A percentile compares a stretch with the other conserved stretches of the same genome.
Conservation (phyloP, 2,888 invertebrate species). For the Luffia ferchaultella region DNA sequence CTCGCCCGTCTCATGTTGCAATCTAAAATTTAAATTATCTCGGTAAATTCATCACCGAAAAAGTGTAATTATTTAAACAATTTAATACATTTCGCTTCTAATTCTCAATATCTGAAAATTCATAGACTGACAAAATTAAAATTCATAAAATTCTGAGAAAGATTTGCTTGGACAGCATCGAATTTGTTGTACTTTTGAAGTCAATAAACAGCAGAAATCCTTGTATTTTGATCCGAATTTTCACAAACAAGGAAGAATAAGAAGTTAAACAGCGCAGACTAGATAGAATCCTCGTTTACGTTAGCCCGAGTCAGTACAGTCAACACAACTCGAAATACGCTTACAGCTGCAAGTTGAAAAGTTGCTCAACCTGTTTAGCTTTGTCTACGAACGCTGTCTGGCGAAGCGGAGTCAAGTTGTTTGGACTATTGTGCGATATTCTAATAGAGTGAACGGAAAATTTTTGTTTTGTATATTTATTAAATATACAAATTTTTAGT, state of each 20-base stretch:
- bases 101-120: not conserved
- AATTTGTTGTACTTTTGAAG: not conserved
- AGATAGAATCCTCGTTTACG: slow-evolving; percentile 44
- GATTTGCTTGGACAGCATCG: not conserved
- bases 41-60: too few species aligned
- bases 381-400: not conserved
- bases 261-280: slow-evolving; percentile 36
- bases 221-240: slow-evolving; percentile 16
- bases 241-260: slow-evolving; percentile 31
- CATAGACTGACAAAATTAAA: not conserved
- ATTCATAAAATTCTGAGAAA: not conserved
- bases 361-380: slow-evolving; percentile 17
- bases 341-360: slow-evolving; percentile 35
- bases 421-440: not conserved
- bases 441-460: not conserved
- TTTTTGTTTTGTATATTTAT: not conserved
- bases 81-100: too few species aligned
- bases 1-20: too few species aligned
- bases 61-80: too few species aligned
- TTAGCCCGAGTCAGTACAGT: slow-evolving; percentile 33
- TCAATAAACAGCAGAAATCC: not conserved
- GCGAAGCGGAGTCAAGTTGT: not conserved
- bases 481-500: not conserved
- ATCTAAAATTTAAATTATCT: too few species aligned
- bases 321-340: slow-evolving; percentile 35